Conservation (phyloP, 2,797 vertebrate genomes). For the Hirundo rustica region DNA sequence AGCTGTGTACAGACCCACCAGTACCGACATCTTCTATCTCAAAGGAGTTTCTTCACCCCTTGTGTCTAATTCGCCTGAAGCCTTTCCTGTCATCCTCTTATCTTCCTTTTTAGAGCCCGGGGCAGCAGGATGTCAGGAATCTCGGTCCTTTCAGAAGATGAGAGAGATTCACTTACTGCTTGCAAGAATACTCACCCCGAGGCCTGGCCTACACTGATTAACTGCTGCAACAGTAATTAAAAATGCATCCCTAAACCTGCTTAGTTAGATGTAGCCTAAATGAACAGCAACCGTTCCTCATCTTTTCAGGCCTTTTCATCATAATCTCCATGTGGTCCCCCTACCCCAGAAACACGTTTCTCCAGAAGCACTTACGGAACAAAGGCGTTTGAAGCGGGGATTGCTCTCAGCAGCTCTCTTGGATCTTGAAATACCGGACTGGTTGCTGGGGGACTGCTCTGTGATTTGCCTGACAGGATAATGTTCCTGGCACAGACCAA, state of each 20-base stretch:
- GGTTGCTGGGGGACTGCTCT: conserved; percentile 4
- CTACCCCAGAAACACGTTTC: background rate
- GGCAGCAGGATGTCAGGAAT: background rate
- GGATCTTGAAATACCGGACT: conserved; percentile 35
- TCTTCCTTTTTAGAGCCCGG: background rate
- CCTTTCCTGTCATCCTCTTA: background rate
- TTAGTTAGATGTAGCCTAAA: background rate
- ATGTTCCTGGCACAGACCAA: conserved; percentile 31
- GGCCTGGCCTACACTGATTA: background rate
- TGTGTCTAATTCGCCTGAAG: background rate
- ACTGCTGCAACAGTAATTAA: background rate
- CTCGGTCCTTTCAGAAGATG: background rate
- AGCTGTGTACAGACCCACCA: background rate
- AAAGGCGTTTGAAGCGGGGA: conserved; percentile 24
- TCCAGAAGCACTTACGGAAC: conserved; percentile 49
- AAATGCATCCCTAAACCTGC: background rate
- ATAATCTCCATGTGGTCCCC: background rate
- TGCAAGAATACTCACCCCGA: background rate
- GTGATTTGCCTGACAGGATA: conserved; percentile 28
- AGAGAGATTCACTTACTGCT: background rate
- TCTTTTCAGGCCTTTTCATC: background rate
- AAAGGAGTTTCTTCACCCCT: background rate
- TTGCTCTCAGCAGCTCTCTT: conserved; percentile 38
- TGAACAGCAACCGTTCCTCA: background rate
- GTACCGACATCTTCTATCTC: background rate